Percentiles rank a stretch among this genome's conserved stretches.
Conservation (phyloP, 2,888 invertebrate genomes). For the Galerucella calmariensis region DNA sequence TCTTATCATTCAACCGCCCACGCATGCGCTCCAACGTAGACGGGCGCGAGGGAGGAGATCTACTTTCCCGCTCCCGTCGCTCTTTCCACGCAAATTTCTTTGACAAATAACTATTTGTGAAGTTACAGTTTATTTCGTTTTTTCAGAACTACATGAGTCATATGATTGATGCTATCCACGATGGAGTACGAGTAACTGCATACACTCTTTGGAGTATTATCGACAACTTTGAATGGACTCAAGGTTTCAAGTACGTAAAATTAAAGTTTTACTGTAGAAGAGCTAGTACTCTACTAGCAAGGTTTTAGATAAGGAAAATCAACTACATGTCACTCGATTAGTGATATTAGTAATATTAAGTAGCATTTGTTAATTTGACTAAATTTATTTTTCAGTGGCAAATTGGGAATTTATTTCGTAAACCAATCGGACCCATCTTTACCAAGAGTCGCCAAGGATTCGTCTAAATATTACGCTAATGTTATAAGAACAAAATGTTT, state of each 20-base stretch:
- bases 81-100: too few relatives aligned
- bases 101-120: neutral
- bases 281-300: too few relatives aligned
- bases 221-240: conserved; percentile 73
- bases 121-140: neutral
- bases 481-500: conserved; percentile 42
- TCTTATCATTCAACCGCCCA: too few relatives aligned
- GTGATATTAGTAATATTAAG: too few relatives aligned
- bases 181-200: conserved; percentile 66
- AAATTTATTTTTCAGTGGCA: conserved; percentile 65
- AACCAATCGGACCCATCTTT: conserved; percentile 71
- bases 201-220: conserved; percentile 72
- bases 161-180: conserved; percentile 49
- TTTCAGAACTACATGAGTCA: conserved; percentile 54
- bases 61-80: too few relatives aligned
- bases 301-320: too few relatives aligned
- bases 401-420: conserved; percentile 76
- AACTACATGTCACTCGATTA: too few relatives aligned
- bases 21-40: too few relatives aligned
- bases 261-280: neutral
- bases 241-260: conserved; percentile 66
- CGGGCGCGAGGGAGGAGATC: too few relatives aligned
- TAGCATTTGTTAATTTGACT: neutral
- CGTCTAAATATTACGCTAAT: conserved; percentile 41
- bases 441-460: conserved; percentile 63